A percentile compares a stretch with the other conserved stretches of the same genome.
Evolutionary conservation across 92 coral and sea anemone species (phyloP).

Genomic region (Siderastrea siderea): DNA sequence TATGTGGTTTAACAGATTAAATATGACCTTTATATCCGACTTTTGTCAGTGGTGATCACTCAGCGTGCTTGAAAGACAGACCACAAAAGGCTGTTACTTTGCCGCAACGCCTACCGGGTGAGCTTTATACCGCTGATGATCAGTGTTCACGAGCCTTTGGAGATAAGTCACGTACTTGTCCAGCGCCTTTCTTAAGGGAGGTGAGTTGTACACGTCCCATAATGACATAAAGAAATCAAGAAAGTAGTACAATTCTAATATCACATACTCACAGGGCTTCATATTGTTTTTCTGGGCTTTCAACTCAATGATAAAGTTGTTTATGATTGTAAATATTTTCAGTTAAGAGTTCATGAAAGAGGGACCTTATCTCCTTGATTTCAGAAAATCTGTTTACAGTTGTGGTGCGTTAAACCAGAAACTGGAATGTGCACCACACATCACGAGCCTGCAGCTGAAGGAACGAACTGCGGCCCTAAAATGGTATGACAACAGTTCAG

Average conservation of each 20-base stretch:
- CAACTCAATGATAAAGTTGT: not conserved
- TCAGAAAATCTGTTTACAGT: constrained; percentile 67
- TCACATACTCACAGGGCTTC: too few species aligned
- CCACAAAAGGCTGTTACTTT: constrained; percentile 55
- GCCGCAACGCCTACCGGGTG: constrained; percentile 74
- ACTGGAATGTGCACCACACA: constrained; percentile 62
- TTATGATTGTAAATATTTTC: not conserved
- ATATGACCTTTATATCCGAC: not conserved
- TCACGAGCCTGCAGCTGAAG: constrained; percentile 81
- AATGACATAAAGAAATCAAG: not conserved
- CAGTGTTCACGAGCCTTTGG: constrained; percentile 56
- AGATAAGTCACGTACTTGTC: constrained; percentile 31
- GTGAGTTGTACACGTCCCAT: not conserved
- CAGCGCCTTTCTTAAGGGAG: constrained; percentile 28
- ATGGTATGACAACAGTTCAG: constrained; percentile 38
- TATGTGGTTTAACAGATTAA: too few species aligned
- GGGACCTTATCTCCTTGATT: not conserved
- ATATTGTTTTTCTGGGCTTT: not conserved
- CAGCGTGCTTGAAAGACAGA: constrained; percentile 65
- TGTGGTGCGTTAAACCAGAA: constrained; percentile 71
- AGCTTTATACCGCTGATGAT: constrained; percentile 63
- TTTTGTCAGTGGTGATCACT: constrained; percentile 51
- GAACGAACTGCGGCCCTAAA: constrained; percentile 66
- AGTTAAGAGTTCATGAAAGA: not conserved
- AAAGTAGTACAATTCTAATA: too few species aligned